Base-by-base conservation (phyloP, 1,140 invertebrate genomes). In the Berghia stephanieae region DNA sequence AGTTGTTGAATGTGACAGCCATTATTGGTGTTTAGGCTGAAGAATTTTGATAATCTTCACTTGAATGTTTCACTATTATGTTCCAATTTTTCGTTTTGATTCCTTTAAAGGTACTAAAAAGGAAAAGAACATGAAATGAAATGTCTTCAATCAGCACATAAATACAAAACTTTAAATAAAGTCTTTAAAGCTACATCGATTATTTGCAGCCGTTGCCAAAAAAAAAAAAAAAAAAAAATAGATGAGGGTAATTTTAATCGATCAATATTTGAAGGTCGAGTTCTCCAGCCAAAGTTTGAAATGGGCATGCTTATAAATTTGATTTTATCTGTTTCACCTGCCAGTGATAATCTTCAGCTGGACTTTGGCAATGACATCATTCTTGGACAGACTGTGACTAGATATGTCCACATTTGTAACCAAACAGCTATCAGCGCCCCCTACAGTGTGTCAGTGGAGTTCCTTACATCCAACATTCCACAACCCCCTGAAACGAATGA, bases 321-420 rank as follows among this genome's bases (percentile, higher is more conserved):
- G 13, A 13, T 38, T 10, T 63, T 63, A 63, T 27, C 27, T 18
- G 16, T 31, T 31, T 0, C 34, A n/a, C 31, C 0, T 78, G 38
- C 67, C 71, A 78, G 79, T 52, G 75, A 79, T 52, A 68, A 79
- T 5, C 13, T 78, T 13, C 66, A 49, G 13, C 8, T 85, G 18
- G 75, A 86, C 72, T 85, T 82, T 84, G 86, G 84, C 13, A 78
- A 83, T 34, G 68, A 81, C 2, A 78, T 81, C 3, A 13, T 42
- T 0, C 31, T 87, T 4, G 83, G 83, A 27, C 36, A 68, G 13
- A 76, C 68, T 21, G 79, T 80, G 1, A 85, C 77, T 27, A n/a
- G 78, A 43, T 86, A 83, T 75, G 55, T 87, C 18, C 73, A 82
- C 72, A 77, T 87, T 38, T 69, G 63, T 36, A 87, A 87, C 66